Conservation (phyloP, 2,888 invertebrate species). For the Sphecodes monilicornis region DNA sequence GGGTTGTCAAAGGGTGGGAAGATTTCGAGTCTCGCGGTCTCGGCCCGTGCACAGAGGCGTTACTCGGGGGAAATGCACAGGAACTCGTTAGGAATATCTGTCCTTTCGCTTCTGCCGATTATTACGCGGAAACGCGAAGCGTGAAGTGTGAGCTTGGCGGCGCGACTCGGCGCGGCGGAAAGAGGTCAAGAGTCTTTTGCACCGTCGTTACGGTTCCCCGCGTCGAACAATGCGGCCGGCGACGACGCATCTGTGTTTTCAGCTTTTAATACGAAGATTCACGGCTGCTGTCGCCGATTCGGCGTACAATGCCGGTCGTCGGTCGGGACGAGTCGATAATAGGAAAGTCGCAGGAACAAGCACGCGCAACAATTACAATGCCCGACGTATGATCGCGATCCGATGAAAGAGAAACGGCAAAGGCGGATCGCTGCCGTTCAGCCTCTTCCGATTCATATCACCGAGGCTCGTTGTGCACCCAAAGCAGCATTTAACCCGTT, state of each 20-base stretch:
- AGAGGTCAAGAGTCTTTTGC: slow-evolving; percentile 65
- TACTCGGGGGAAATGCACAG: slow-evolving; percentile 33
- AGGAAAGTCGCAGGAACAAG: slow-evolving; percentile 6
- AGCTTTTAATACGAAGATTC: slow-evolving; percentile 50
- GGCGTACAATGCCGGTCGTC: slow-evolving; percentile 13
- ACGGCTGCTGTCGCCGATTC: slow-evolving; percentile 32
- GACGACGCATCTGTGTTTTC: slow-evolving; percentile 39
- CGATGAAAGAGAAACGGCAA: slow-evolving; percentile 31
- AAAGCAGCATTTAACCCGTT: not conserved
- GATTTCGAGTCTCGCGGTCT: not conserved
- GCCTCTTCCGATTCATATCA: not conserved
- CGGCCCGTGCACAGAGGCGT: slow-evolving; percentile 11
- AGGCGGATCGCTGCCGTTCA: not conserved
- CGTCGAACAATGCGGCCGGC: slow-evolving; percentile 58
- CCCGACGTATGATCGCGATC: not conserved
- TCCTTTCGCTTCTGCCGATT: slow-evolving; percentile 50
- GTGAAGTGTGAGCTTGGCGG: slow-evolving; percentile 45
- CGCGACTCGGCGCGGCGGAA: slow-evolving; percentile 28
- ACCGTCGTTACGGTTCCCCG: slow-evolving; percentile 61
- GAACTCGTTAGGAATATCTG: slow-evolving; percentile 53
- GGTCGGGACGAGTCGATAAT: slow-evolving; percentile 25
- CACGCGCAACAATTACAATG: slow-evolving; percentile 22
- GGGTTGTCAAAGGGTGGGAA: slow-evolving; percentile 16
- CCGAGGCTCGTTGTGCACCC: not conserved
- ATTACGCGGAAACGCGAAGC: slow-evolving; percentile 53